These are phyloP conservation scores for Mycogona germanica DNA, from an alignment of 2,888 invertebrate species.

Conservation along the genomic window DNA sequence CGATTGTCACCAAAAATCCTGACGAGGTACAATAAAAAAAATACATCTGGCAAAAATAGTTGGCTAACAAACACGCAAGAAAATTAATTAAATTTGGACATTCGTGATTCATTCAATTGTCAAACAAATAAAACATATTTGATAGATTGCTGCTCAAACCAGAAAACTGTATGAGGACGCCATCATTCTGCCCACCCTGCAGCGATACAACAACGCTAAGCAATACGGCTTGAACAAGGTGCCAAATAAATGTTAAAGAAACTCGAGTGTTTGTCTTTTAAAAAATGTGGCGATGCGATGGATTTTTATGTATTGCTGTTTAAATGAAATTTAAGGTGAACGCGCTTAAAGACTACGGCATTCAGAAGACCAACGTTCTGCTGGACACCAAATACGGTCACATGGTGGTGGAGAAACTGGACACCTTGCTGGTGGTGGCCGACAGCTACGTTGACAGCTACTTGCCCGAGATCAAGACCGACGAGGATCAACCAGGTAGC, in stretches of 20 bases:
- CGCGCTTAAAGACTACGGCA: slow-evolving; percentile 13
- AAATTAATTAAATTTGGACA: no score
- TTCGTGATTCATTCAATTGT: slow-evolving; percentile 8
- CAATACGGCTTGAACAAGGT: slow-evolving; percentile 15
- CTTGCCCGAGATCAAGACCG: slow-evolving; percentile 53
- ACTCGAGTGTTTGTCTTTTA: neutral
- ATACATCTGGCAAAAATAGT: no score
- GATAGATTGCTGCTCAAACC: slow-evolving; percentile 16
- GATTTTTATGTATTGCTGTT: no score
- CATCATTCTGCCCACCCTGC: slow-evolving; percentile 8
- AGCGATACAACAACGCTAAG: slow-evolving; percentile 7
- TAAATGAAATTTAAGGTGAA: slow-evolving; percentile 10
- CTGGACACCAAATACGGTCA: slow-evolving; percentile 22
- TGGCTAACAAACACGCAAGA: no score
- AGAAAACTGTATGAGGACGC: slow-evolving; percentile 11
- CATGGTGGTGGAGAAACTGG: slow-evolving; percentile 23
- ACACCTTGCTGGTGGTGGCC: slow-evolving; percentile 52
- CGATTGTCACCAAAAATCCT: slow-evolving; percentile 68
- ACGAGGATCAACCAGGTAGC: neutral
- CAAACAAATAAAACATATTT: neutral
- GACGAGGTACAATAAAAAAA: slow-evolving; percentile 55
- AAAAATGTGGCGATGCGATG: neutral
- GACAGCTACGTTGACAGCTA: slow-evolving; percentile 62
- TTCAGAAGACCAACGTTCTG: slow-evolving; percentile 13
- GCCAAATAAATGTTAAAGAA: neutral